Conservation (phyloP, 35 echinoderm and acorn worm species). For the Apostichopus parvimensis region DNA sequence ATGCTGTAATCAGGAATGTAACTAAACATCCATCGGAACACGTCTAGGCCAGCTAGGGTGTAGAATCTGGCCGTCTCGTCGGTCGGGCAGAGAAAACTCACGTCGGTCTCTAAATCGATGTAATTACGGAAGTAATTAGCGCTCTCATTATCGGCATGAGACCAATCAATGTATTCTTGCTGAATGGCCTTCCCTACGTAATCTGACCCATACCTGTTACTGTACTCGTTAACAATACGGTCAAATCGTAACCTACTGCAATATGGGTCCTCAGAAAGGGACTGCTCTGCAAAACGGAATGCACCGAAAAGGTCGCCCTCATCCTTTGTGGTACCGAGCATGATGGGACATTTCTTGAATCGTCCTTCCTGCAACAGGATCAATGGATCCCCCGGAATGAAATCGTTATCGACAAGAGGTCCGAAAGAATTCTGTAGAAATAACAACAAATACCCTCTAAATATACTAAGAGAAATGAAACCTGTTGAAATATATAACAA, state of each 20-base stretch:
- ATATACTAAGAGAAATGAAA: too few species aligned
- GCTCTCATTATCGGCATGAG: slow-evolving; percentile 60
- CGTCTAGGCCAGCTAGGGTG: slow-evolving; percentile 13
- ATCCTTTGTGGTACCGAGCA: slow-evolving; percentile 67
- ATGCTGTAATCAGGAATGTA: slow-evolving; percentile 52
- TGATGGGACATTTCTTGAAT: slow-evolving; percentile 59
- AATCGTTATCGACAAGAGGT: slow-evolving; percentile 62
- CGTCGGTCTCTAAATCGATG: slow-evolving; percentile 64
- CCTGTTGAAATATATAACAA: too few species aligned
- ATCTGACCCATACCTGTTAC: slow-evolving; percentile 16
- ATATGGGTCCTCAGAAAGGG: slow-evolving; percentile 17
- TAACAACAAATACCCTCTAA: background rate
- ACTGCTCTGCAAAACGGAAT: slow-evolving; percentile 21
- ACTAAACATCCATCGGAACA: slow-evolving; percentile 60
- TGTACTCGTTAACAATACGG: slow-evolving; percentile 12
- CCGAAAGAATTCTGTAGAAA: slow-evolving; percentile 49
- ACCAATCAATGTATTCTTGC: slow-evolving; percentile 82
- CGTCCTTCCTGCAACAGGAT: slow-evolving; percentile 35
- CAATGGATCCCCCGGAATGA: slow-evolving; percentile 41
- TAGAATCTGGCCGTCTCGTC: slow-evolving; percentile 61
- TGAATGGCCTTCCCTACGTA: slow-evolving; percentile 53
- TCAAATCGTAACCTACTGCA: slow-evolving; percentile 44
- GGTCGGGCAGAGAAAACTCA: slow-evolving; percentile 64
- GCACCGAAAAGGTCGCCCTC: slow-evolving; percentile 50
- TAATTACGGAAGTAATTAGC: slow-evolving; percentile 64